phyloP scores from a whole-genome alignment of 2,888 invertebrate genomes.

The Scotopteryx bipunctaria region DNA sequence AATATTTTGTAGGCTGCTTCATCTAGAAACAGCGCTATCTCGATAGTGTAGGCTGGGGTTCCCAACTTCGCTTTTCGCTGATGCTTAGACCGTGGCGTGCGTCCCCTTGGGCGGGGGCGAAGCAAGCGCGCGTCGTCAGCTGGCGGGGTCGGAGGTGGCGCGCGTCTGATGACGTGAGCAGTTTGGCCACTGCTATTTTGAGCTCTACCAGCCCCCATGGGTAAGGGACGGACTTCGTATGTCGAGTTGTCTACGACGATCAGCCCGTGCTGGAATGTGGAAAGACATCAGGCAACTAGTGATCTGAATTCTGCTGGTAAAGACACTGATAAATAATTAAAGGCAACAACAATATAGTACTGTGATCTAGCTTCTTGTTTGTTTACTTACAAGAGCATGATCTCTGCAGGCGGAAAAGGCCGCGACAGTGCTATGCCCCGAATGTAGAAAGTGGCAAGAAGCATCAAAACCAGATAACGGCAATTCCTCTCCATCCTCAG shows the following conservation, averaged over 20 bases:
- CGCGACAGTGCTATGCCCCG: slow-evolving; percentile 82
- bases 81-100: slow-evolving; percentile 53
- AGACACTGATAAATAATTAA: no score
- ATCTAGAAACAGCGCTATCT: slow-evolving; percentile 89
- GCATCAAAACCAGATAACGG: slow-evolving; percentile 62
- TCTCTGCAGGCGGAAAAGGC: slow-evolving; percentile 87
- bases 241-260: slow-evolving; percentile 87
- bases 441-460: slow-evolving; percentile 87
- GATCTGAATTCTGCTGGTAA: slow-evolving; percentile 11
- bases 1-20: slow-evolving; percentile 88
- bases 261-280: slow-evolving; percentile 84
- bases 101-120: slow-evolving; percentile 56
- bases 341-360: no score
- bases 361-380: no score
- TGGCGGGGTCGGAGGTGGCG: slow-evolving; percentile 69
- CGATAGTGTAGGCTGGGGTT: slow-evolving; percentile 83
- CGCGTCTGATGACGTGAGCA: slow-evolving; percentile 85
- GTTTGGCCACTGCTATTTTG: slow-evolving; percentile 61
- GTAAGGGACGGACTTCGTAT: slow-evolving; percentile 87
- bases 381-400: slow-evolving; percentile 84
- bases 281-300: slow-evolving; percentile 27
- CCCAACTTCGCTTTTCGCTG: slow-evolving; percentile 48
- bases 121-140: slow-evolving; percentile 71
- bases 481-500: slow-evolving; percentile 68
- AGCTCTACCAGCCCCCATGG: slow-evolving; percentile 63